Evolutionary conservation across 1,140 invertebrate species (phyloP).

Genomic region (Eueides isabella): DNA sequence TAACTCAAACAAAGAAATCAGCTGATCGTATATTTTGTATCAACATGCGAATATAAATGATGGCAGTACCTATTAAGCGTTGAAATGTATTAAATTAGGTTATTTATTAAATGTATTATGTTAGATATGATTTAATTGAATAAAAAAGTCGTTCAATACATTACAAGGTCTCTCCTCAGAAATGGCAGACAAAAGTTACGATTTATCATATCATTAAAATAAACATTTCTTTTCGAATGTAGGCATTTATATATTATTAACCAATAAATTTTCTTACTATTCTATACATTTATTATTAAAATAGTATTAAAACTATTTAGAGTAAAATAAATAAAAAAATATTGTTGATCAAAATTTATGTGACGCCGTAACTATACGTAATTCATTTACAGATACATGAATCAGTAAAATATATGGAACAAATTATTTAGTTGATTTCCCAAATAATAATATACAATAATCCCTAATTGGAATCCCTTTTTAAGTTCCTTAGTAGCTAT

Average conservation of each 20-base stretch:
- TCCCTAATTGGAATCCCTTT: background rate
- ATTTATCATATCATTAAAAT: constrained; percentile 32
- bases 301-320: background rate
- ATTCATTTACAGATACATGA: background rate
- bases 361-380: constrained; percentile 11
- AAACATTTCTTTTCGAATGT: constrained; percentile 1
- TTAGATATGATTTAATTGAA: constrained; percentile 41
- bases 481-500: too few species aligned
- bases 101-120: constrained; percentile 22
- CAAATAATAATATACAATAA: background rate
- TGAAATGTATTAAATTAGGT: constrained; percentile 12
- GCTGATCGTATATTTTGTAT: constrained; percentile 86
- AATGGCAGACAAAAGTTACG: constrained; percentile 59
- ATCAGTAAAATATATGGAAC: too few species aligned
- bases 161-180: constrained; percentile 67
- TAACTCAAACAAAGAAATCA: constrained; percentile 90
- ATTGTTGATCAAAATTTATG: constrained; percentile 3
- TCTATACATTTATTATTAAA: background rate
- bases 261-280: background rate
- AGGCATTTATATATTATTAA: background rate
- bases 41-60: constrained; percentile 64
- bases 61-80: constrained; percentile 42
- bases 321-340: background rate
- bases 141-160: constrained; percentile 47
- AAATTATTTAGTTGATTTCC: background rate